Percentiles rank a stretch among this genome's conserved stretches.
phyloP scores from a whole-genome alignment of 2,888 invertebrate species.

The Pomacea canaliculata region DNA sequence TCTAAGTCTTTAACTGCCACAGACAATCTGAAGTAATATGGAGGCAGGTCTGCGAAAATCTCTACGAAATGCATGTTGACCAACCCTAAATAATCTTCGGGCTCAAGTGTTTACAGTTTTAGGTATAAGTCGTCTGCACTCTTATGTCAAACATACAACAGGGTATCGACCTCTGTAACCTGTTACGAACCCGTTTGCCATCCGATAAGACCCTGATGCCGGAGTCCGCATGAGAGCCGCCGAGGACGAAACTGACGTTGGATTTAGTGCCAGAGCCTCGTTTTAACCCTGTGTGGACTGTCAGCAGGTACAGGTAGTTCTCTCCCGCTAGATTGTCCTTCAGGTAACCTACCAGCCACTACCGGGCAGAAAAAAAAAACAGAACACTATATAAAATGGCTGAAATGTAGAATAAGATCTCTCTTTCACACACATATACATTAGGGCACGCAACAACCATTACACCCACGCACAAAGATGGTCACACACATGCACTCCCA shows the following conservation, averaged over 20 bases:
- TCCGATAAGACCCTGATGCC: slow-evolving; percentile 58
- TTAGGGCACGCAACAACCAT: too few species aligned
- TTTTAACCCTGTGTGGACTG: slow-evolving; percentile 59
- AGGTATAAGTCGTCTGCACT: too few species aligned
- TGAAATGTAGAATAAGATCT: background rate
- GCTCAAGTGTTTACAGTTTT: too few species aligned
- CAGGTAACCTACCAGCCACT: slow-evolving; percentile 62
- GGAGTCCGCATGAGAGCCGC: slow-evolving; percentile 61
- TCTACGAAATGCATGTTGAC: too few species aligned
- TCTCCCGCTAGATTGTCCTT: slow-evolving; percentile 58
- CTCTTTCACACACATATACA: background rate
- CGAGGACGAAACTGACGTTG: slow-evolving; percentile 55
- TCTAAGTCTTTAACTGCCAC: too few species aligned
- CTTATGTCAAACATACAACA: too few species aligned
- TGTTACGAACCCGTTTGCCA: slow-evolving; percentile 33
- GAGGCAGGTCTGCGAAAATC: too few species aligned
- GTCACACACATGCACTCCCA: too few species aligned
- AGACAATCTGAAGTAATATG: too few species aligned
- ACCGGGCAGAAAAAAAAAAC: slow-evolving; percentile 19
- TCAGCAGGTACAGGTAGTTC: slow-evolving; percentile 58
- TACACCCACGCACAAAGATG: too few species aligned
- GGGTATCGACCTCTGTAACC: background rate
- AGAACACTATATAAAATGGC: background rate
- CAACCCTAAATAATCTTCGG: too few species aligned
- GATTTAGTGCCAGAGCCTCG: slow-evolving; percentile 58